Conservation (phyloP, 2,113 vertebrate genomes). For the Hippocampus guttulatus region DNA sequence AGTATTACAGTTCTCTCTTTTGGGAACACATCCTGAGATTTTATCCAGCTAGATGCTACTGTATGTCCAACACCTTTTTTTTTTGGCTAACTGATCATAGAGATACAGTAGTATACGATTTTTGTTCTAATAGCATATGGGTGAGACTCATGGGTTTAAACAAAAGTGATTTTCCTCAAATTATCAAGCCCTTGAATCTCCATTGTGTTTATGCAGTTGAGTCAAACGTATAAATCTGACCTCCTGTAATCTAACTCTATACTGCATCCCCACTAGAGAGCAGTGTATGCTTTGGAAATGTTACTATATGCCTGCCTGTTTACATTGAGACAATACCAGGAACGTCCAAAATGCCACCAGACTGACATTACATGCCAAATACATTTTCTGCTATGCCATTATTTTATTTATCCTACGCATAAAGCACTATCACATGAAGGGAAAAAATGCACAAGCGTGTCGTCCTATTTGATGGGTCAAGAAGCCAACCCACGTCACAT, state of each 20-base stretch:
- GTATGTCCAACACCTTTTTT: constrained; percentile 36
- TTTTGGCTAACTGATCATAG: constrained; percentile 19
- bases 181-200: constrained; percentile 35
- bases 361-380: constrained; percentile 27
- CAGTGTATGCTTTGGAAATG: constrained; percentile 59
- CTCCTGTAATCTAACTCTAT: constrained; percentile 16
- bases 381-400: constrained; percentile 17
- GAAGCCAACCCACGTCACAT: constrained; percentile 17
- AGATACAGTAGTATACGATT: constrained; percentile 35
- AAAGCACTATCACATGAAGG: constrained; percentile 17
- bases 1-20: constrained; percentile 61
- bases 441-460: not conserved
- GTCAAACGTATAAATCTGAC: not conserved
- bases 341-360: constrained; percentile 27
- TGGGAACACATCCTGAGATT: constrained; percentile 41
- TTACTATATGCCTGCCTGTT: constrained; percentile 44
- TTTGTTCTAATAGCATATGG: constrained; percentile 64
- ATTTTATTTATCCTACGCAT: constrained; percentile 1
- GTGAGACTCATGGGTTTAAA: constrained; percentile 47
- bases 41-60: constrained; percentile 42
- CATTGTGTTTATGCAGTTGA: constrained; percentile 14
- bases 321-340: constrained; percentile 14
- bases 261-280: constrained; percentile 59
- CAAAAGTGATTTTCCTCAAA: constrained; percentile 43
- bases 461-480: constrained; percentile 7